These are phyloP conservation scores for Chelon labrosus DNA, from an alignment of 2,797 vertebrate species.

Conservation along the genomic window DNA sequence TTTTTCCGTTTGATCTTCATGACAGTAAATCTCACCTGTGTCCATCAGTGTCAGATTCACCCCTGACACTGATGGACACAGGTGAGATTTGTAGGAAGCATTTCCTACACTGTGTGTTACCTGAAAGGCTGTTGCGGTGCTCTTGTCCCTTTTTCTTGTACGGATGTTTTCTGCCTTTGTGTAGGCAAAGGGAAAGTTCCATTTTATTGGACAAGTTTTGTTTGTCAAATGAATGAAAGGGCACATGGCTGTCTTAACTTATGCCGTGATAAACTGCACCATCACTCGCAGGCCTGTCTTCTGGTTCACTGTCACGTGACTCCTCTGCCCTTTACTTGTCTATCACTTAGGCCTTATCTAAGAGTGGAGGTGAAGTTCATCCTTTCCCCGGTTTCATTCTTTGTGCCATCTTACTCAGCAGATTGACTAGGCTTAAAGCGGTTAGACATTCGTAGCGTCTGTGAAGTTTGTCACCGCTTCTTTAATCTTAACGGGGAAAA, in stretches of 20 bases:
- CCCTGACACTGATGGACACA: no score
- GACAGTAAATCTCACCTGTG: slow-evolving; percentile 39
- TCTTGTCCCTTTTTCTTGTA: not conserved
- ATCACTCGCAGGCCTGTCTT: slow-evolving; percentile 17
- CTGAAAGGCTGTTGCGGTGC: slow-evolving; percentile 1
- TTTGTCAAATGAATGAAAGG: slow-evolving; percentile 25
- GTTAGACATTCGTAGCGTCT: not conserved
- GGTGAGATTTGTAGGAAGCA: slow-evolving; percentile 27
- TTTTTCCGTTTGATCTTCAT: slow-evolving; percentile 30
- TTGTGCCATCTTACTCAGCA: not conserved
- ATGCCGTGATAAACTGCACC: slow-evolving; percentile 42
- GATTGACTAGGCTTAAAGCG: not conserved
- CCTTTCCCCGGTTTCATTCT: slow-evolving; percentile 2
- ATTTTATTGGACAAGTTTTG: slow-evolving; percentile 18
- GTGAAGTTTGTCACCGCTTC: not conserved
- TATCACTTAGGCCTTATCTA: slow-evolving; percentile 30
- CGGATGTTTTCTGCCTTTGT: not conserved
- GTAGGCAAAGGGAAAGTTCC: not conserved
- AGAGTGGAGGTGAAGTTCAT: slow-evolving; percentile 36
- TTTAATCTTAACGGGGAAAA: not conserved
- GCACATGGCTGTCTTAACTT: slow-evolving; percentile 30
- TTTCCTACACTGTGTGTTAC: slow-evolving; percentile 17
- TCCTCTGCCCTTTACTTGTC: slow-evolving; percentile 39
- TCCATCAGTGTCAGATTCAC: slow-evolving; percentile 26
- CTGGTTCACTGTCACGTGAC: slow-evolving; percentile 37